phyloP scores from a whole-genome alignment of 2,113 vertebrate genomes.

The Sceloporus tristichus region DNA sequence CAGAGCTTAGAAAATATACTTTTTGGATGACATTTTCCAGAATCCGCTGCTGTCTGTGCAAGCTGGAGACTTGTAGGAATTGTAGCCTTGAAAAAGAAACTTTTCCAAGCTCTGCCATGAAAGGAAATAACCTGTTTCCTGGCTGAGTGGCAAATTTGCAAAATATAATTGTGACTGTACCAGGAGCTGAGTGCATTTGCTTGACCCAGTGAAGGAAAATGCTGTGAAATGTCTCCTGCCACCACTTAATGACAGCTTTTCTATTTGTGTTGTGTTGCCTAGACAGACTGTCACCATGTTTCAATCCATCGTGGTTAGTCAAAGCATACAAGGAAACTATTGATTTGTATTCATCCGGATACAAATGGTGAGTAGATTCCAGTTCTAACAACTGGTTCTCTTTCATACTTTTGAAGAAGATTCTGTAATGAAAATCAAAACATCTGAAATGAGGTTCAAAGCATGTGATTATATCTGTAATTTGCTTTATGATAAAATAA shows the following conservation, averaged over 20 bases:
- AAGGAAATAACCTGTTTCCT: background rate
- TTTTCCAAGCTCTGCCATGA: too few relatives aligned
- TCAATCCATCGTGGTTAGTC: constrained; percentile 76
- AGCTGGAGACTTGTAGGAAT: too few relatives aligned
- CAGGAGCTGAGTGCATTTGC: constrained; percentile 46
- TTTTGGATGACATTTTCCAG: too few relatives aligned
- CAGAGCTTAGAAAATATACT: too few relatives aligned
- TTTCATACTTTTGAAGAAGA: constrained; percentile 40
- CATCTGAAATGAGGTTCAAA: constrained; percentile 35
- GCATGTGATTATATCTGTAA: constrained; percentile 39
- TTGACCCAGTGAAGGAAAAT: constrained; percentile 57
- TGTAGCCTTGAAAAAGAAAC: too few relatives aligned
- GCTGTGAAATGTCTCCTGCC: constrained; percentile 68
- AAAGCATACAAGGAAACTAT: constrained; percentile 75
- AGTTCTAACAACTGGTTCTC: constrained; percentile 37
- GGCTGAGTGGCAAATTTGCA: background rate
- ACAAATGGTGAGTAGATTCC: constrained; percentile 63
- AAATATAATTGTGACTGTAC: background rate
- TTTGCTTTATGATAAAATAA: constrained; percentile 40
- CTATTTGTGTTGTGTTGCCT: constrained; percentile 61
- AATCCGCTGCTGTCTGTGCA: too few relatives aligned
- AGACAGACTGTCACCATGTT: constrained; percentile 68
- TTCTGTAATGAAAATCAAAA: constrained; percentile 39
- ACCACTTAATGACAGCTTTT: constrained; percentile 69
- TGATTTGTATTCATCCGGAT: constrained; percentile 76